Percentiles rank a stretch among this genome's conserved stretches.
These are phyloP conservation scores for Actinopyga echinites DNA, from an alignment of 53 echinoderm and acorn worm species.

Conservation along the genomic window DNA sequence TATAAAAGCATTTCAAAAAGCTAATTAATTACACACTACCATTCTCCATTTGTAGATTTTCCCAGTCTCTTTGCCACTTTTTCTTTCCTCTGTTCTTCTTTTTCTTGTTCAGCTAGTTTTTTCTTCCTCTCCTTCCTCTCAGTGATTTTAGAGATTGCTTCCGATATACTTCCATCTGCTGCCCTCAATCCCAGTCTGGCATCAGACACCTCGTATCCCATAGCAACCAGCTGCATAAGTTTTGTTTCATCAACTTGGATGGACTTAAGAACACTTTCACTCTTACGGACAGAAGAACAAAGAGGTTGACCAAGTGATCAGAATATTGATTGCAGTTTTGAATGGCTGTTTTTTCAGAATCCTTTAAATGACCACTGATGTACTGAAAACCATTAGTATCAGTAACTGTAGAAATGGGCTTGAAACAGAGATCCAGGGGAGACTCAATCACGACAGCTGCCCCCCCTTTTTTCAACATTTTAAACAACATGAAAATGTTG, in stretches of 20 bases:
- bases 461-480: too few relatives aligned
- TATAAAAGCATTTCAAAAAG: too few relatives aligned
- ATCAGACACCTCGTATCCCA: constrained; percentile 89
- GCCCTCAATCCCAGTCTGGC: constrained; percentile 90
- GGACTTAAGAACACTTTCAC: constrained; percentile 62
- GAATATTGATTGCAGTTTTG: neutral
- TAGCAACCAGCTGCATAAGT: constrained; percentile 83
- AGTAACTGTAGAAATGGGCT: too few relatives aligned
- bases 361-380: too few relatives aligned
- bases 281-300: constrained; percentile 25
- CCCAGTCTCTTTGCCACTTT: constrained; percentile 65
- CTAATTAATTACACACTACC: constrained; percentile 25
- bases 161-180: constrained; percentile 68
- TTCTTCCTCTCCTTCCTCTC: constrained; percentile 81
- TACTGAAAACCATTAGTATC: too few relatives aligned
- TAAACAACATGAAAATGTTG: too few relatives aligned
- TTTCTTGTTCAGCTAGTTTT: constrained; percentile 74
- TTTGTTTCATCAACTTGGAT: constrained; percentile 89
- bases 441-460: too few relatives aligned
- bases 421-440: too few relatives aligned
- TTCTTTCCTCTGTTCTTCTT: constrained; percentile 69
- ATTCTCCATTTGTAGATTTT: constrained; percentile 90
- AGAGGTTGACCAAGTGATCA: neutral
- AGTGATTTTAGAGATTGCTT: constrained; percentile 80
- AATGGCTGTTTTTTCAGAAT: neutral